Percentiles rank a stretch among this genome's conserved stretches.
Evolutionary conservation across 1,140 invertebrate genomes (phyloP).

Genomic region (Ooceraea biroi): DNA sequence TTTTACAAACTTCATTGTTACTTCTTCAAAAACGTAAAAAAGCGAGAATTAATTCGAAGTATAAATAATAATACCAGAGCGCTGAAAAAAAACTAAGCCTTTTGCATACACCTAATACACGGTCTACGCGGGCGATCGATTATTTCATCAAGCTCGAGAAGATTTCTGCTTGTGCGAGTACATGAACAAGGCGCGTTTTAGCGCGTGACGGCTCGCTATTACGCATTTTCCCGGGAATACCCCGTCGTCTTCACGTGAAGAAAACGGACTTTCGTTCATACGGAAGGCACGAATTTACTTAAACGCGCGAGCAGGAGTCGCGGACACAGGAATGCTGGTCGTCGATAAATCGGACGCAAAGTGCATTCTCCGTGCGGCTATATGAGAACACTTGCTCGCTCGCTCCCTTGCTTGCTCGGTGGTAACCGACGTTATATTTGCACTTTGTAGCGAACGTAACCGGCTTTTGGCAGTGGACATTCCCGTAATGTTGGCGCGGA

Average conservation of each 20-base stretch:
- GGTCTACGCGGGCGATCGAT: slow-evolving; percentile 37
- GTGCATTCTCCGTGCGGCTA: slow-evolving; percentile 11
- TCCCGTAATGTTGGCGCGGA: slow-evolving; percentile 23
- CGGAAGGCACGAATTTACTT: slow-evolving; percentile 12
- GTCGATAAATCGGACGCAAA: slow-evolving; percentile 18
- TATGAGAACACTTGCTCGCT: not conserved
- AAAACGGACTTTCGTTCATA: not conserved
- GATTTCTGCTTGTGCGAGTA: slow-evolving; percentile 35
- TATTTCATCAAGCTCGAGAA: slow-evolving; percentile 19
- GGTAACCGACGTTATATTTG: slow-evolving; percentile 30
- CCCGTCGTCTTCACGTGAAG: not conserved
- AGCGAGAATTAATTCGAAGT: too few species aligned
- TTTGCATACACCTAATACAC: too few species aligned
- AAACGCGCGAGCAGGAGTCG: not conserved
- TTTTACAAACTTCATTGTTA: too few species aligned
- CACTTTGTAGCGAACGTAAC: slow-evolving; percentile 37
- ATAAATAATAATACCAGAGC: too few species aligned
- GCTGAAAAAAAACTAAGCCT: too few species aligned
- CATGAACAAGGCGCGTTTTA: not conserved
- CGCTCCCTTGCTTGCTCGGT: not conserved
- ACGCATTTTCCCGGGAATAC: slow-evolving; percentile 12
- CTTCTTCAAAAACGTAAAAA: too few species aligned
- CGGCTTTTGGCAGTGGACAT: slow-evolving; percentile 31
- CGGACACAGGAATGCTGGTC: not conserved
- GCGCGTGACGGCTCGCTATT: slow-evolving; percentile 7